Evolutionary conservation across 2,888 invertebrate species (phyloP).

Genomic region (Chromoteleia sp.): DNA sequence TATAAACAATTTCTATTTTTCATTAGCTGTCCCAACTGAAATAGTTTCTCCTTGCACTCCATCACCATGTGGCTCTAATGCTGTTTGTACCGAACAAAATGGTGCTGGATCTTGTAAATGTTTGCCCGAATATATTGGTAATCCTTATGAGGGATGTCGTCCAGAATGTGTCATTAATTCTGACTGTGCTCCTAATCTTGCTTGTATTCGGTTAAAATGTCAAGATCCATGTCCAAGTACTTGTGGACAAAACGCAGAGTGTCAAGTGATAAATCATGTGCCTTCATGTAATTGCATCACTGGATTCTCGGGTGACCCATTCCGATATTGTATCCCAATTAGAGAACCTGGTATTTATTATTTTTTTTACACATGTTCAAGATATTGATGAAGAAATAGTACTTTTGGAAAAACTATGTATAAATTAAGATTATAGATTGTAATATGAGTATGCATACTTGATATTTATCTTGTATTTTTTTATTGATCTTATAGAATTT

Average conservation of each 20-base stretch:
- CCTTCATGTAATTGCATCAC: constrained; percentile 86
- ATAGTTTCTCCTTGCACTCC: constrained; percentile 86
- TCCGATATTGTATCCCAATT: constrained; percentile 81
- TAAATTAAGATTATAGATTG: no score
- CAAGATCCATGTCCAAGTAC: constrained; percentile 92
- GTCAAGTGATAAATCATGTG: constrained; percentile 90
- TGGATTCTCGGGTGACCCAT: constrained; percentile 84
- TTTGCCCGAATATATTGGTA: constrained; percentile 90
- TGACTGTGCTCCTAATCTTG: constrained; percentile 90
- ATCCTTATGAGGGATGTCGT: constrained; percentile 90
- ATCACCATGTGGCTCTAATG: constrained; percentile 91
- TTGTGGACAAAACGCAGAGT: constrained; percentile 91
- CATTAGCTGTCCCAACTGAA: constrained; percentile 29
- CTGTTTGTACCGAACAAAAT: constrained; percentile 89
- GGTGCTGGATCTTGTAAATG: constrained; percentile 91
- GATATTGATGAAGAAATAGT: background rate
- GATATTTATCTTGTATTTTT: no score
- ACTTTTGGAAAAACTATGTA: background rate
- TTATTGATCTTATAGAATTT: no score
- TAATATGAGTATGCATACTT: no score
- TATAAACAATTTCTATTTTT: background rate
- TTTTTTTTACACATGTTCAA: background rate
- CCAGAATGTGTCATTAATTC: constrained; percentile 92
- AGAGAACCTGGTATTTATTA: constrained; percentile 36
- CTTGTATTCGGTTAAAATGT: constrained; percentile 92